Conservation (phyloP, 2,113 vertebrate genomes). For the Tricholaema leucomelas region DNA sequence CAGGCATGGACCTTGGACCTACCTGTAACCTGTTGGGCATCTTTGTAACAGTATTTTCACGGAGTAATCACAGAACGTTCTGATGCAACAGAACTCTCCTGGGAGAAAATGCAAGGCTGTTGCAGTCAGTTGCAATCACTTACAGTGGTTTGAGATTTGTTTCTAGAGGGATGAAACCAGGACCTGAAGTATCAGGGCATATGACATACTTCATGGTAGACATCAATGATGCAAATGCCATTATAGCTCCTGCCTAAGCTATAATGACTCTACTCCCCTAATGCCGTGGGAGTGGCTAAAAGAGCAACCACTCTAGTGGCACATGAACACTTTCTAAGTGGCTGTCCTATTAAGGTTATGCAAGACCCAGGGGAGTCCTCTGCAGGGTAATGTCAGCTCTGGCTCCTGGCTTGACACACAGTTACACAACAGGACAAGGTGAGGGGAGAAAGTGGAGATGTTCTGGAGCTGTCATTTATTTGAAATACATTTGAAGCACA, state of each 20-base stretch:
- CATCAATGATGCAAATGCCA: not conserved
- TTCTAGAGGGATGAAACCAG: not conserved
- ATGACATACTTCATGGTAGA: not conserved
- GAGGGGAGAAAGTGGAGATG: not conserved
- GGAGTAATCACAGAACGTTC: not conserved
- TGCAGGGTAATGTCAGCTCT: conserved; percentile 13
- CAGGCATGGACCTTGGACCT: not conserved
- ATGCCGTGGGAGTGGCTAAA: not conserved
- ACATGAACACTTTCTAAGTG: conserved; percentile 13
- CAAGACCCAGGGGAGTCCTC: conserved; percentile 26
- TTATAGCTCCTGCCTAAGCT: not conserved
- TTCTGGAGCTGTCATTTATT: not conserved
- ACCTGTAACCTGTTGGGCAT: not conserved
- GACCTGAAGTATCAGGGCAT: not conserved
- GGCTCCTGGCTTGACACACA: conserved; percentile 13
- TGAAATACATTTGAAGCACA: not conserved
- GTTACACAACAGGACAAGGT: conserved; percentile 27
- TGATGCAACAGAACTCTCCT: not conserved
- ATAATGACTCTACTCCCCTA: not conserved
- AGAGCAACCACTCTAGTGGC: not conserved
- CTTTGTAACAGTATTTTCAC: not conserved
- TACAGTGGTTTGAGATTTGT: not conserved
- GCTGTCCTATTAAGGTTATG: conserved; percentile 42
- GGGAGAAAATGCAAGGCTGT: not conserved
- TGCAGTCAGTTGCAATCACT: not conserved